Base-by-base conservation (phyloP, 2,888 invertebrate genomes). In the Sepiola atlantica region DNA sequence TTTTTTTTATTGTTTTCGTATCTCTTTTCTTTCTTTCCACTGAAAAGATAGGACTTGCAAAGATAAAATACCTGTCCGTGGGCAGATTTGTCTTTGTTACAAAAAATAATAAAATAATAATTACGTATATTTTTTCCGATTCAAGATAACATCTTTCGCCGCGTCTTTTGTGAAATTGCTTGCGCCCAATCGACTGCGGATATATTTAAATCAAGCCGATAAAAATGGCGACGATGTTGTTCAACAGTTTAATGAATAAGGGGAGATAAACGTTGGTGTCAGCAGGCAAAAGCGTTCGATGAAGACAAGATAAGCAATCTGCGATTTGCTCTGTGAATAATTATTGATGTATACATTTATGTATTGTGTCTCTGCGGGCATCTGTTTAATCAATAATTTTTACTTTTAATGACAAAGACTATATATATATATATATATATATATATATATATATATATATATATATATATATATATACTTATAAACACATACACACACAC, bases 181-280 rank as follows among this genome's bases (percentile, higher is more conserved):
- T 77, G n/a, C 14, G 77, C 77, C 77, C n/a, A 77, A 77, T 77
- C n/a, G 77, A n/a, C n/a, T 77, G 77, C n/a, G 77, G 77, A 77
- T n/a, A 77, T 77, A 77, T 77, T 32, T 14, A n/a, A 77, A n/a
- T 16, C 32, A n/a, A 2, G 14, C 77, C 3, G 77, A 77, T 77
- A 77, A 77, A n/a, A 45, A 77, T 77, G n/a, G 16, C 16, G 16
- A 12, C 77, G 77, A n/a, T 77, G 77, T 77, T 77, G 77, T 77
- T 77, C 77, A 77, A 77, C 77, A 77, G 77, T 77, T 77, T 77
- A 77, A 77, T n/a, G 77, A 77, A 77, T 16, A 77, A 32, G 16
- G 77, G 77, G 77, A 77, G 77, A 77, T 77, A 77, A 77, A 77
- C 77, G 77, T n/a, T 77, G n/a, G n/a, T n/a, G 77, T 77, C n/a